These are phyloP conservation scores for Sylvilagus floridanus DNA, from an alignment of 2,797 vertebrate genomes.

Conservation along the genomic window DNA sequence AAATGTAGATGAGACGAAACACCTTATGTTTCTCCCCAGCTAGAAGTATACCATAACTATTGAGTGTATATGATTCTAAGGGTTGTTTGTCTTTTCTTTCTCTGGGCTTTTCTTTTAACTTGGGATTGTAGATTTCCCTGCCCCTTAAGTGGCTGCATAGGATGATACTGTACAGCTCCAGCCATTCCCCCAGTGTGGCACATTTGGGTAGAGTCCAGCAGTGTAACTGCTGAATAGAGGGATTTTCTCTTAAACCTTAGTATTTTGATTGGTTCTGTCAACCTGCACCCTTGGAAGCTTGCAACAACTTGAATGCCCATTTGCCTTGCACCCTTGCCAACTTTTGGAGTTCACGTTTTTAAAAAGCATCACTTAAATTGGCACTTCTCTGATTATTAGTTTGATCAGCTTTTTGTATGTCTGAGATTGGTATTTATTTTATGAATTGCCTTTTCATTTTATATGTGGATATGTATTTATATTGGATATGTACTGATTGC, in stretches of 20 bases:
- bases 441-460: conserved; percentile 61
- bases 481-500: conserved; percentile 70
- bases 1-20: background rate
- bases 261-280: conserved; percentile 17
- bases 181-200: background rate
- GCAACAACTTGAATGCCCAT: background rate
- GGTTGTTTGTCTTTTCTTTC: background rate
- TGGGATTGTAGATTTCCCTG: background rate
- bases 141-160: background rate
- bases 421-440: conserved; percentile 41
- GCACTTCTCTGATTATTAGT: background rate
- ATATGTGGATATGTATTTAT: too few species aligned
- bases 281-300: background rate
- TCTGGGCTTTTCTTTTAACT: background rate
- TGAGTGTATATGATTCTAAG: background rate
- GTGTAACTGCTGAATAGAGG: conserved; percentile 13
- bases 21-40: background rate
- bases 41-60: background rate
- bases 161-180: background rate
- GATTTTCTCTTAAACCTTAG: background rate
- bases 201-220: conserved; percentile 50
- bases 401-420: background rate
- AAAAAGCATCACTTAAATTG: conserved; percentile 1
- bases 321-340: conserved; percentile 1
- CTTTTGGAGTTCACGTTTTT: background rate